Evolutionary conservation across 2,797 vertebrate genomes (phyloP).

Genomic region (Alosa sapidissima): DNA sequence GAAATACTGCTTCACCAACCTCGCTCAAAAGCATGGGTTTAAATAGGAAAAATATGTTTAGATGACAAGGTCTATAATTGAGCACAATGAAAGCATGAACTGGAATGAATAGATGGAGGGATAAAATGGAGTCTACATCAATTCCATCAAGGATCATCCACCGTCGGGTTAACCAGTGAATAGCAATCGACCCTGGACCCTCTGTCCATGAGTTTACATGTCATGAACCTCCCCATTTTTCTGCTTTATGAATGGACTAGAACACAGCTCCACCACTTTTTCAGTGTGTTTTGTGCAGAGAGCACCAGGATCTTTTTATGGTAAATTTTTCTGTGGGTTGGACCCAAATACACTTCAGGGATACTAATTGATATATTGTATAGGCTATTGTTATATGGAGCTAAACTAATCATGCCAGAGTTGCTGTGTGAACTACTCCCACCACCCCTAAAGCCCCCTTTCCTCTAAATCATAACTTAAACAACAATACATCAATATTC

Average conservation of each 20-base stretch:
- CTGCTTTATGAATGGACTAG: background rate
- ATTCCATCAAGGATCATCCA: constrained; percentile 42
- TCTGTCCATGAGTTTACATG: constrained; percentile 26
- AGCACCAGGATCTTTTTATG: background rate
- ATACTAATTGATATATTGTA: background rate
- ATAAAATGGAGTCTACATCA: constrained; percentile 29
- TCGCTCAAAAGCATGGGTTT: background rate
- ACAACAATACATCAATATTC: background rate
- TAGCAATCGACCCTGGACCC: constrained; percentile 42
- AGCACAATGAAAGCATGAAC: background rate
- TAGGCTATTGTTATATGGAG: background rate
- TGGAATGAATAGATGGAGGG: constrained; percentile 18
- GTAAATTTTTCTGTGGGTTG: background rate
- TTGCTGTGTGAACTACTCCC: background rate
- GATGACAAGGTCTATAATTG: background rate
- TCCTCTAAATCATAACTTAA: background rate
- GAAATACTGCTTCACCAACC: background rate
- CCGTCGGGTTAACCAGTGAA: constrained; percentile 34
- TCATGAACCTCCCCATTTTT: constrained; percentile 29
- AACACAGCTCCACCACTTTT: background rate
- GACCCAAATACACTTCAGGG: background rate
- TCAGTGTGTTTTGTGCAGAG: background rate
- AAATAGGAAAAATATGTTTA: background rate
- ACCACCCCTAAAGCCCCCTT: background rate
- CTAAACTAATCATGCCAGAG: background rate